These are phyloP conservation scores for Spinibarbus caldwelli DNA, from an alignment of 2,797 vertebrate species.

Conservation along the genomic window DNA sequence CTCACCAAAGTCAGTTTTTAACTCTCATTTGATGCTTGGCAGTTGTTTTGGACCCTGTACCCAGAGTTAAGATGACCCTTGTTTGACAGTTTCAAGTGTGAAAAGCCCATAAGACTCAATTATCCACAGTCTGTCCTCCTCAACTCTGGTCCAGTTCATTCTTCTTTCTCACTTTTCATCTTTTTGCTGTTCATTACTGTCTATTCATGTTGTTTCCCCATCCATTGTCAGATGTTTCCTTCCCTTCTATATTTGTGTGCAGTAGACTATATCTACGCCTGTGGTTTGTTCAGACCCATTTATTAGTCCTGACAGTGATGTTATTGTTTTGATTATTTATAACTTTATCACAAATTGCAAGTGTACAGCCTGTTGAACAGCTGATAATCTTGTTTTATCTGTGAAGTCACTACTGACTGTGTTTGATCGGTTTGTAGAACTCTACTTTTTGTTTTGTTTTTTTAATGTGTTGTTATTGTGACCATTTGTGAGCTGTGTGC, in stretches of 20 bases:
- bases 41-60: neutral
- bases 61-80: neutral
- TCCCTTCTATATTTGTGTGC: neutral
- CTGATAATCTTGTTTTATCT: neutral
- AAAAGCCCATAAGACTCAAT: conserved; percentile 7
- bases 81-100: neutral
- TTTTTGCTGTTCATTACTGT: conserved; percentile 9
- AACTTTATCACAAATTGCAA: neutral
- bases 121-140: conserved; percentile 7
- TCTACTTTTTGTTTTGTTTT: neutral
- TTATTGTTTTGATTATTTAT: neutral
- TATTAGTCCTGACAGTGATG: neutral
- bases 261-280: neutral
- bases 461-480: neutral
- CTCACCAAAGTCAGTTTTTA: neutral
- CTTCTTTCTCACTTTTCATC: neutral
- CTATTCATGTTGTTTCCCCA: neutral
- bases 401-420: neutral
- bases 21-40: neutral
- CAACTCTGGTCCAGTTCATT: conserved; percentile 4
- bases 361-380: neutral
- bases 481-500: neutral
- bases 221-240: neutral
- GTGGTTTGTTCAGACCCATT: neutral
- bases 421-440: neutral